Percentiles rank a stretch among this genome's conserved stretches.
These are phyloP conservation scores for Montipora efflorescens DNA, from an alignment of 64 coral and sea anemone species.

Conservation along the genomic window DNA sequence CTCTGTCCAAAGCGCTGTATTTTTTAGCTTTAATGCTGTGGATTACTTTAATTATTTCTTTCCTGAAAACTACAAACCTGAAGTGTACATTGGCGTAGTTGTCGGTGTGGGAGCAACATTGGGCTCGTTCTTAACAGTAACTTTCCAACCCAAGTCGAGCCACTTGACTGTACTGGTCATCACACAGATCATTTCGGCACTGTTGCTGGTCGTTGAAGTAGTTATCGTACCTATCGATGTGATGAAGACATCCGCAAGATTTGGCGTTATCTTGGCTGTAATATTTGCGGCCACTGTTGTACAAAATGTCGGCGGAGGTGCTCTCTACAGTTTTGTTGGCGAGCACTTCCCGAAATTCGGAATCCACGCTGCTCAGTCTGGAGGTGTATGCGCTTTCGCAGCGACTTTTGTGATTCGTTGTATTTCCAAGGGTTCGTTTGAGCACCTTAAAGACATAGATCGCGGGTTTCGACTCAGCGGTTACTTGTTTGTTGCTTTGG, in stretches of 20 bases:
- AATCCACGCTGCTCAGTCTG: constrained; percentile 87
- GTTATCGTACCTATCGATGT: constrained; percentile 62
- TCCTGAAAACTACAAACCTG: constrained; percentile 87
- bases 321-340: constrained; percentile 83
- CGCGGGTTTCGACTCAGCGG: constrained; percentile 87
- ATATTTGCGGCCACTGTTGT: constrained; percentile 82
- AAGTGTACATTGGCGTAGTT: constrained; percentile 84
- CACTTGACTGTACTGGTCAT: constrained; percentile 70
- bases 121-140: constrained; percentile 81
- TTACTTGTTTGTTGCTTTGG: constrained; percentile 82
- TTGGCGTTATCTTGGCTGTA: constrained; percentile 65
- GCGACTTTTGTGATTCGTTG: constrained; percentile 90
- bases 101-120: constrained; percentile 82
- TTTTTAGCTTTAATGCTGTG: constrained; percentile 87
- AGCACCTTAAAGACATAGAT: constrained; percentile 53
- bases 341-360: constrained; percentile 86
- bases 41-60: constrained; percentile 98
- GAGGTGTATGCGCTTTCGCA: constrained; percentile 92
- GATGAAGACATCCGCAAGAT: constrained; percentile 50
- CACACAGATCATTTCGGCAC: constrained; percentile 64
- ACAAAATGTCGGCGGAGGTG: constrained; percentile 90
- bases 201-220: constrained; percentile 79
- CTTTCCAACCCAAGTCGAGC: constrained; percentile 58
- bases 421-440: constrained; percentile 91
- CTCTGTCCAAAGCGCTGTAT: constrained; percentile 89